Evolutionary conservation across 2,113 vertebrate species (phyloP).

Genomic region (Electrona antarctica): DNA sequence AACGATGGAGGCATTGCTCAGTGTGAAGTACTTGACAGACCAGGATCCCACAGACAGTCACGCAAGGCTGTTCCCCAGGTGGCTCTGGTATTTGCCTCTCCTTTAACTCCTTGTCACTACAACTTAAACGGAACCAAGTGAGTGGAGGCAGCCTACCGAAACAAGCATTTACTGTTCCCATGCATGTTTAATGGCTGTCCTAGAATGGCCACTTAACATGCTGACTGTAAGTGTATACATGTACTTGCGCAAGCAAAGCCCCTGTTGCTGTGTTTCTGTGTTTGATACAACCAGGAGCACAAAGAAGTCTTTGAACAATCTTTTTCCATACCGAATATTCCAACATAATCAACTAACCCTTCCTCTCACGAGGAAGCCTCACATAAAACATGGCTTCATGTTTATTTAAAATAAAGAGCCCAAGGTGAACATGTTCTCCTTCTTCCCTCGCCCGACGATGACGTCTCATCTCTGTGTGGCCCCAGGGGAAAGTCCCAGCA

Average conservation of each 20-base stretch:
- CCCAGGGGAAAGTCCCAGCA: slow-evolving; percentile 53
- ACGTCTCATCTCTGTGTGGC: slow-evolving; percentile 47
- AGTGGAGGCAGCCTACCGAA: slow-evolving; percentile 1
- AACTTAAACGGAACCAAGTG: slow-evolving; percentile 1
- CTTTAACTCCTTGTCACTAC: background rate
- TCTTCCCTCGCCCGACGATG: slow-evolving; percentile 49
- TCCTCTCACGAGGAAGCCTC: slow-evolving; percentile 20
- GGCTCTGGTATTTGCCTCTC: slow-evolving; percentile 27
- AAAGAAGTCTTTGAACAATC: slow-evolving; percentile 29
- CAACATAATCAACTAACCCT: slow-evolving; percentile 31
- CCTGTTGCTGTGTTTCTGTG: slow-evolving; percentile 10
- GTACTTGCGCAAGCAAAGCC: slow-evolving; percentile 19
- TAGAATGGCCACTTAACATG: slow-evolving; percentile 10
- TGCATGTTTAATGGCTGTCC: slow-evolving; percentile 60
- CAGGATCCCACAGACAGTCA: slow-evolving; percentile 41
- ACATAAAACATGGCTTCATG: slow-evolving; percentile 48
- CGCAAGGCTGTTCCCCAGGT: slow-evolving; percentile 37
- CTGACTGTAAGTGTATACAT: slow-evolving; percentile 28
- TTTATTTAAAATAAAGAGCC: slow-evolving; percentile 63
- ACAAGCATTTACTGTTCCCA: slow-evolving; percentile 28
- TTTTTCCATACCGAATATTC: slow-evolving; percentile 55
- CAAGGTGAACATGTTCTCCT: slow-evolving; percentile 53
- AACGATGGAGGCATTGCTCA: slow-evolving; percentile 35
- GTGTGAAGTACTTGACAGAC: slow-evolving; percentile 48
- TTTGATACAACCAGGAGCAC: slow-evolving; percentile 39